Percentiles rank a stretch among this genome's conserved stretches.
Conservation (phyloP, 2,113 vertebrate species). For the Suricata suricatta region DNA sequence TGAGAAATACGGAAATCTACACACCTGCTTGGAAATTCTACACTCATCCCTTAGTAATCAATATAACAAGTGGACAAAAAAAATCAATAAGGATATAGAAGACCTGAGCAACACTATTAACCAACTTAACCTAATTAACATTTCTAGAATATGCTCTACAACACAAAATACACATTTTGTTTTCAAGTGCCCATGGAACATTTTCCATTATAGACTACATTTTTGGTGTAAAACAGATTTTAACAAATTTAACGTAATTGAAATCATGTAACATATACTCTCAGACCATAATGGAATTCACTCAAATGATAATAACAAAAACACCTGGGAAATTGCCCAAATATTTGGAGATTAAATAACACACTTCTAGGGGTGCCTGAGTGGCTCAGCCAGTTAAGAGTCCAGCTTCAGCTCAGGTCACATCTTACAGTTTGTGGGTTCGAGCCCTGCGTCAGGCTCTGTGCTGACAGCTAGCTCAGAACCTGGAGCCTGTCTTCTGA, state of each 20-base stretch:
- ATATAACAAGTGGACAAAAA: neutral
- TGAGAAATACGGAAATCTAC: neutral
- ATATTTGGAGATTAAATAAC: neutral
- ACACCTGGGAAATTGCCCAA: neutral
- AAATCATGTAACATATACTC: neutral
- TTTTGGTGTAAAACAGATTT: neutral
- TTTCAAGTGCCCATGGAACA: neutral
- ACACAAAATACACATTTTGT: neutral
- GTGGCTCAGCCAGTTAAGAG: no score
- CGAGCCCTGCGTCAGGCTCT: no score
- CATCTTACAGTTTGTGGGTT: no score
- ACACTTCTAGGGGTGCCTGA: neutral
- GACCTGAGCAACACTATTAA: neutral
- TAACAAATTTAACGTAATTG: neutral
- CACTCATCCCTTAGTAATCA: neutral
- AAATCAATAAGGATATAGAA: neutral
- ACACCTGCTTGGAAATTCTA: neutral
- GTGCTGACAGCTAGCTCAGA: no score
- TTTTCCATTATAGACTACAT: neutral
- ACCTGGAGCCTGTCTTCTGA: no score
- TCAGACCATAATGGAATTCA: neutral
- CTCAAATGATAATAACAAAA: neutral
- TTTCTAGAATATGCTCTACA: neutral
- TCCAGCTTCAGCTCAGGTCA: no score
- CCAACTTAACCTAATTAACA: neutral